These are phyloP conservation scores for Latrodectus geometricus DNA, from an alignment of 1,140 invertebrate genomes.

Conservation along the genomic window DNA sequence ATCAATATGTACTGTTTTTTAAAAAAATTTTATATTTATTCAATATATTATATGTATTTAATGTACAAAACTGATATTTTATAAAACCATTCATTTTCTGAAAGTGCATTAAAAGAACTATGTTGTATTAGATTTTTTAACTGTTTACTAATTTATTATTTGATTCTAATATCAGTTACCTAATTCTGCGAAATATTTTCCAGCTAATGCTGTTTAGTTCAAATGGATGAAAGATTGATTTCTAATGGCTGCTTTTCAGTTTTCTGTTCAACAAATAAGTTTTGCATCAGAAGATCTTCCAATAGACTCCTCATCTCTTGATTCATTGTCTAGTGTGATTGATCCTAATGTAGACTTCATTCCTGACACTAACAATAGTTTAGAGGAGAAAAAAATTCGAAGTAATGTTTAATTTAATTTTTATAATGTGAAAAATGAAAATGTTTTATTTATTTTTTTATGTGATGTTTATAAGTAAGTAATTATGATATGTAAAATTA, in stretches of 20 bases:
- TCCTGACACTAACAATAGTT: neutral
- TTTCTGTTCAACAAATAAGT: conserved; percentile 57
- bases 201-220: neutral
- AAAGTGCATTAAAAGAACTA: too few species aligned
- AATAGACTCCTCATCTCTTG: conserved; percentile 21
- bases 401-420: neutral
- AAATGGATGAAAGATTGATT: conserved; percentile 28
- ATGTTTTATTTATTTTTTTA: neutral
- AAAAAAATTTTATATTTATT: too few species aligned
- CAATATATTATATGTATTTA: too few species aligned
- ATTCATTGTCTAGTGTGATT: conserved; percentile 51
- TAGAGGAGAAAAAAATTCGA: conserved; percentile 10
- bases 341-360: conserved; percentile 55
- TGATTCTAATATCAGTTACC: too few species aligned
- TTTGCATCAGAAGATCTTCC: conserved; percentile 42
- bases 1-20: too few species aligned
- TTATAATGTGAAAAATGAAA: too few species aligned
- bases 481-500: too few species aligned
- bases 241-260: conserved; percentile 59
- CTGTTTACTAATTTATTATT: too few species aligned
- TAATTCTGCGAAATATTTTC: too few species aligned
- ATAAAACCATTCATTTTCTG: too few species aligned
- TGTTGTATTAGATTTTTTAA: too few species aligned
- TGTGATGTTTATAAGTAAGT: neutral
- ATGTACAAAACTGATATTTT: too few species aligned